These are phyloP conservation scores for Philereme vetulata DNA, from an alignment of 2,888 invertebrate species.

Conservation along the genomic window DNA sequence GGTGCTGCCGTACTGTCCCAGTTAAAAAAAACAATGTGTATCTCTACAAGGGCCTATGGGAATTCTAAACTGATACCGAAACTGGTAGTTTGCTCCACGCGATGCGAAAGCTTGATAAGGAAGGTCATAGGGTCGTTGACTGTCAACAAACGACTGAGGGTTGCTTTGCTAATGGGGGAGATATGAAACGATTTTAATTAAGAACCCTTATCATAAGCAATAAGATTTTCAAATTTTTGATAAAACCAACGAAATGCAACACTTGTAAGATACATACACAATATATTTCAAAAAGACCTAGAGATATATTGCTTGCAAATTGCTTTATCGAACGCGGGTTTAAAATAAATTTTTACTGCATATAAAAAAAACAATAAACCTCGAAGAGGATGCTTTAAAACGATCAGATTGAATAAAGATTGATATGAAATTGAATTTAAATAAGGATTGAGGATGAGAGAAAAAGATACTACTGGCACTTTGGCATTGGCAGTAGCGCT, in stretches of 20 bases:
- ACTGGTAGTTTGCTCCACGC: slow-evolving; percentile 16
- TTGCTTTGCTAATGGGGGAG: slow-evolving; percentile 12
- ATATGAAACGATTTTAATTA: slow-evolving; percentile 8
- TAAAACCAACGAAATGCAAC: too few species aligned
- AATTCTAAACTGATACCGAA: slow-evolving; percentile 15
- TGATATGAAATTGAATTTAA: slow-evolving; percentile 7
- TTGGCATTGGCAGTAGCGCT: too few species aligned
- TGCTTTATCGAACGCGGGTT: too few species aligned
- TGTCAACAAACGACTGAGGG: slow-evolving; percentile 18
- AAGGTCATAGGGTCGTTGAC: slow-evolving; percentile 22
- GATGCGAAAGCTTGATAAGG: slow-evolving; percentile 18
- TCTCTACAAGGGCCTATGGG: too few species aligned
- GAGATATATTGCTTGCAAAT: too few species aligned
- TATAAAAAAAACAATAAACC: slow-evolving; percentile 9
- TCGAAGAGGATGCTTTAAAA: slow-evolving; percentile 1
- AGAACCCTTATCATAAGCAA: not conserved
- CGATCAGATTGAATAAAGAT: slow-evolving; percentile 7
- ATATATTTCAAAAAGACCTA: too few species aligned
- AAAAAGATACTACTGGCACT: too few species aligned
- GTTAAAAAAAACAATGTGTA: too few species aligned
- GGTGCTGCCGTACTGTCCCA: too few species aligned
- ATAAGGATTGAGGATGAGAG: not conserved
- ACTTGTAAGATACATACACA: too few species aligned
- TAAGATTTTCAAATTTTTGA: not conserved
- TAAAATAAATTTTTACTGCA: not conserved